Percentiles rank a stretch among this genome's conserved stretches.
phyloP scores from a whole-genome alignment of 2,797 vertebrate genomes.

The Girardinus metallicus region DNA sequence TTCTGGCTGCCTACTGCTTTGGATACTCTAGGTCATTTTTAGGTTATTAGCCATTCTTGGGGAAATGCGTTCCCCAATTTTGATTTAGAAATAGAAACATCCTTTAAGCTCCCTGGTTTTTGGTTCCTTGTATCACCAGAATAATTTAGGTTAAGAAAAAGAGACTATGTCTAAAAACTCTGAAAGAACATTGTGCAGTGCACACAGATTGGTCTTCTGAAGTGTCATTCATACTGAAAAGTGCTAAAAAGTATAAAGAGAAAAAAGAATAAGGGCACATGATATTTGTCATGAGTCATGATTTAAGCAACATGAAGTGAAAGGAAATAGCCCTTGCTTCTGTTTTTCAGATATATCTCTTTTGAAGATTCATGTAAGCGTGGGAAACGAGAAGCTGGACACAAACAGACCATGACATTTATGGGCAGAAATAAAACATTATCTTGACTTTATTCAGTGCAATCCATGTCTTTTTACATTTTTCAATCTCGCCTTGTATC shows the following conservation, averaged over 20 bases:
- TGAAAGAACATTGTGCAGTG: neutral
- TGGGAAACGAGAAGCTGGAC: neutral
- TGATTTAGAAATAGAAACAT: too few species aligned
- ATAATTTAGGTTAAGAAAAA: neutral
- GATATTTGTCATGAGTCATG: neutral
- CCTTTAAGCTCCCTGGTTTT: neutral
- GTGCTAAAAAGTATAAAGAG: neutral
- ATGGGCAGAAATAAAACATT: neutral
- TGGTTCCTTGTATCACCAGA: neutral
- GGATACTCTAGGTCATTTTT: too few species aligned
- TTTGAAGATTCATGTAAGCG: neutral
- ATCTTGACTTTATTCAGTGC: neutral
- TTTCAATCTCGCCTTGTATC: neutral
- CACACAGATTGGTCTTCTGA: neutral
- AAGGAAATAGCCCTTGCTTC: neutral
- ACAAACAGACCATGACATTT: neutral
- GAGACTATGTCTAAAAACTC: neutral
- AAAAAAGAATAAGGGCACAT: neutral
- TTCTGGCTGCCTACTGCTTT: too few species aligned
- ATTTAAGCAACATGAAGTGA: neutral
- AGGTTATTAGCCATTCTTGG: too few species aligned
- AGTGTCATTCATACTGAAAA: neutral
- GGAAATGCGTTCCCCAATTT: too few species aligned
- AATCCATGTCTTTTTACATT: neutral
- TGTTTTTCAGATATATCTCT: neutral